Conservation (phyloP, 2,113 vertebrate genomes). For the Butorides virescens region DNA sequence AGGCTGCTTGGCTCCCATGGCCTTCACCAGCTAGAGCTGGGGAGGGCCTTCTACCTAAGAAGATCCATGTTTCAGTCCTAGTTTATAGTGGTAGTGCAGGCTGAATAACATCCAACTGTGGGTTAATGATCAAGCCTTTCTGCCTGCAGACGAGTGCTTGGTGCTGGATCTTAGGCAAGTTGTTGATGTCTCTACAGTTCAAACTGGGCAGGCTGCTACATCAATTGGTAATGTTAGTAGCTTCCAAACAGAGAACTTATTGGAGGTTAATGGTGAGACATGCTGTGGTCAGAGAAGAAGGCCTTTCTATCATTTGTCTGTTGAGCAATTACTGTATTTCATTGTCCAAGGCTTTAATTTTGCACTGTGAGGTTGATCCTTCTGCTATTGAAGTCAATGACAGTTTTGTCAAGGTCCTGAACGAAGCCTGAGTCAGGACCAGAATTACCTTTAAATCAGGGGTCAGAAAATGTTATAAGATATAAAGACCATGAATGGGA, state of each 20-base stretch:
- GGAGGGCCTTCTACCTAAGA: neutral
- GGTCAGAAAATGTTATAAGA: neutral
- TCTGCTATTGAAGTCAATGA: neutral
- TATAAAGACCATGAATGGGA: neutral
- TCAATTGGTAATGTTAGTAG: neutral
- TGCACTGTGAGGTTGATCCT: neutral
- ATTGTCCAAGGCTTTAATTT: neutral
- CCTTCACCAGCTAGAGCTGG: rapidly evolving
- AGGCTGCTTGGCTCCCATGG: neutral
- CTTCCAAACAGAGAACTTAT: neutral
- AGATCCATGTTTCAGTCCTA: neutral
- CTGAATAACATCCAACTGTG: neutral
- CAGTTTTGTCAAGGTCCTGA: neutral
- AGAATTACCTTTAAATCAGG: neutral
- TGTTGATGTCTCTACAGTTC: neutral
- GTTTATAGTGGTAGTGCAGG: neutral
- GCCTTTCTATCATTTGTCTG: neutral
- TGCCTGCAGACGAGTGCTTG: neutral
- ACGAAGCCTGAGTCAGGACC: neutral
- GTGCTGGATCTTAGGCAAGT: neutral
- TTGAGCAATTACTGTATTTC: neutral
- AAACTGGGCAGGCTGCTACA: neutral
- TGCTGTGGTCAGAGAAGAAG: neutral
- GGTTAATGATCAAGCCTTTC: neutral
- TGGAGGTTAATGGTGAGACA: neutral